A percentile compares a stretch with the other conserved stretches of the same genome.
phyloP scores from a whole-genome alignment of 2,888 invertebrate genomes.

The Athalia cordata region DNA sequence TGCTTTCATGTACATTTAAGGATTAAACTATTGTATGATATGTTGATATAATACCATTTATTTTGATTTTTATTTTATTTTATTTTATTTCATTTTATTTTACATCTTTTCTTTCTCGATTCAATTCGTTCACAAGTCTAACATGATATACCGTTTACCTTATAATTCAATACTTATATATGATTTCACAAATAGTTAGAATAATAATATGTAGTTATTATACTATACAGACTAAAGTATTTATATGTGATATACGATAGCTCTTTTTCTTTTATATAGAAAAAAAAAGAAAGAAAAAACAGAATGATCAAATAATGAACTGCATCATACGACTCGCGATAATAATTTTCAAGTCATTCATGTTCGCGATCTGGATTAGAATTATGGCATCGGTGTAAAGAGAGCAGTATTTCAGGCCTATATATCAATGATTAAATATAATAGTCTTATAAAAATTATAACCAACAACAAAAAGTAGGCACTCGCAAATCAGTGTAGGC shows the following conservation, averaged over 20 bases:
- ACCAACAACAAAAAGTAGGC: constrained; percentile 25
- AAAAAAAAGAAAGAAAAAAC: constrained; percentile 32
- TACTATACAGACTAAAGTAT: constrained; percentile 41
- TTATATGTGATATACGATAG: constrained; percentile 66
- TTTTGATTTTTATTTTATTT: constrained; percentile 9
- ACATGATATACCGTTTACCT: neutral
- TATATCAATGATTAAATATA: constrained; percentile 37
- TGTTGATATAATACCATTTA: constrained; percentile 25
- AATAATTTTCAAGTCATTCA: constrained; percentile 19
- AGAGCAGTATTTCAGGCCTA: constrained; percentile 56
- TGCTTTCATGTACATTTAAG: constrained; percentile 1
- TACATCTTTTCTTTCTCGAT: neutral
- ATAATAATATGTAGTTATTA: constrained; percentile 52
- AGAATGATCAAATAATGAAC: neutral
- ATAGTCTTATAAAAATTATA: constrained; percentile 46
- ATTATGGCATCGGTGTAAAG: constrained; percentile 49
- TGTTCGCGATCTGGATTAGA: constrained; percentile 38
- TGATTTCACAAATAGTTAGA: constrained; percentile 28
- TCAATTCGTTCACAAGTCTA: constrained; percentile 31
- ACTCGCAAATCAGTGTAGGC: constrained; percentile 8
- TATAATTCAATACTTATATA: constrained; percentile 13
- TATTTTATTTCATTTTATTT: neutral
- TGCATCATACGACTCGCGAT: neutral
- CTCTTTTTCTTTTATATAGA: constrained; percentile 57
- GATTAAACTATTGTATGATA: constrained; percentile 33